A percentile compares a stretch with the other conserved stretches of the same genome.
Conservation (phyloP, 2,797 vertebrate species). For the Microtus obscurus region DNA sequence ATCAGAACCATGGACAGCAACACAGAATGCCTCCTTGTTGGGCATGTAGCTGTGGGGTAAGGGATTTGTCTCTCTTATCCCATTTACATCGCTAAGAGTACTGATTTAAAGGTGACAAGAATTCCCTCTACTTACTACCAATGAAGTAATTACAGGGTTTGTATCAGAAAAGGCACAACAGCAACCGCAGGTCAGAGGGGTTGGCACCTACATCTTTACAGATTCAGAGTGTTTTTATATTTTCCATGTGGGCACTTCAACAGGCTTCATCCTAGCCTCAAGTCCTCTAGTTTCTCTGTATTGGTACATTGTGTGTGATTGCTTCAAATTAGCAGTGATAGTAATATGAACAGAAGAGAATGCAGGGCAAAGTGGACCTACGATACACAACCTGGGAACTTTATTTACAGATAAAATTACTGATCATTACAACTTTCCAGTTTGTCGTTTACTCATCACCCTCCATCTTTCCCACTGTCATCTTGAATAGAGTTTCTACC, state of each 20-base stretch:
- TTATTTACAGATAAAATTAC: background rate
- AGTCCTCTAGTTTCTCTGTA: background rate
- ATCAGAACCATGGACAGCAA: background rate
- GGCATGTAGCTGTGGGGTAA: background rate
- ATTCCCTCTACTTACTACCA: background rate
- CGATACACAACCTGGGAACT: background rate
- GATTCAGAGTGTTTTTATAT: background rate
- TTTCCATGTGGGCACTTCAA: background rate
- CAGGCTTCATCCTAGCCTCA: background rate
- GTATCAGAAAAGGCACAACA: background rate
- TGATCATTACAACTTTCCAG: background rate
- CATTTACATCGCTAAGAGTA: background rate
- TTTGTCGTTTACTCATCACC: background rate
- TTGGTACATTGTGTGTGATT: background rate
- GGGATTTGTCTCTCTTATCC: background rate
- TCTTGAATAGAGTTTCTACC: background rate
- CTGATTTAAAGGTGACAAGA: background rate
- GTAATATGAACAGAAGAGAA: background rate
- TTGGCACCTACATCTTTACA: background rate
- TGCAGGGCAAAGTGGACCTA: background rate
- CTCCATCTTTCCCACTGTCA: background rate
- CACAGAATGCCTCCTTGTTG: background rate
- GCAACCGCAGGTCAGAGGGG: background rate
- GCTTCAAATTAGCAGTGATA: background rate
- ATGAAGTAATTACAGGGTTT: background rate